Base-by-base conservation (phyloP, 2,113 vertebrate genomes). In the Crotalus horridus region DNA sequence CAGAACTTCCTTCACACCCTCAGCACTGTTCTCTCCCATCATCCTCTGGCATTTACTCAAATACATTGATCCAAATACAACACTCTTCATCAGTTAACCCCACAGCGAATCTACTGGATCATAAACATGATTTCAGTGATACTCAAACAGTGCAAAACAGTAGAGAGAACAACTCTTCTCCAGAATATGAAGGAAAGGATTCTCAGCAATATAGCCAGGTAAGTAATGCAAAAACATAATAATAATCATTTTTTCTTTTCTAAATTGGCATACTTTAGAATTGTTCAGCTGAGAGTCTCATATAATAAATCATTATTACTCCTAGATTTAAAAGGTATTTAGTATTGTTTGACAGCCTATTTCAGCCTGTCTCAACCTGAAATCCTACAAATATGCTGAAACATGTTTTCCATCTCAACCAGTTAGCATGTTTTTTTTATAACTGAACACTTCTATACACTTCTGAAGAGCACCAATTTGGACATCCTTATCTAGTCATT, bases 191-290 rank as follows among this genome's bases (percentile, higher is more conserved):
- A 0, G 92, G 23, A 91, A 85, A 92, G 17, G 15, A 0, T 91
- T 3, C 43, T 1, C 39, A 20, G 53, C 4, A 24, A 0, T 1
- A 2, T 33, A 17, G 48, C 88, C 95, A 96, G 96, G 96, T 97
- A 96, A 95, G 96, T 97, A 95, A 95, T 24, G 23, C 46, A 39
- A 26, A 48, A 91, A 58, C 3, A 43, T 43, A 43, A 29, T 46
- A 46, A 46, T 46, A 48, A 3, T 0, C 43, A 2, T 12, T 51
- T 69, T 51, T 5, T 17, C 13, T 74, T 74, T 43, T 81, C 17
- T 21, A 7, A 43, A 43, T 81, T 43, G 33, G 74, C n/a, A 39
- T 81, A 39, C 6, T 39, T 81, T 81, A 81, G 4, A 81, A 26
- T 20, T 6, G 0, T 8, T 20, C 6, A 33, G 7, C 58, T 90